Evolutionary conservation across 2,797 vertebrate species (phyloP).

Genomic region (Malurus leucopterus): DNA sequence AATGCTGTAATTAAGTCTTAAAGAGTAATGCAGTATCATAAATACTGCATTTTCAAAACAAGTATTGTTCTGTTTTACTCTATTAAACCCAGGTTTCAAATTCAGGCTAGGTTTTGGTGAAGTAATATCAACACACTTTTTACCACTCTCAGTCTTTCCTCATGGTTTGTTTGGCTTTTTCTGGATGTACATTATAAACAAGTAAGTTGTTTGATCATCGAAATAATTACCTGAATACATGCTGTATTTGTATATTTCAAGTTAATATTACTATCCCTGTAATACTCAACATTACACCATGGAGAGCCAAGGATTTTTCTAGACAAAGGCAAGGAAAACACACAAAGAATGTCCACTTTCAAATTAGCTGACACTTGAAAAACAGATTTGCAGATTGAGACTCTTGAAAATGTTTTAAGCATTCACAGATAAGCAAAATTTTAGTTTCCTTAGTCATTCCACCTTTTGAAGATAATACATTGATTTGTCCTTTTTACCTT

Average conservation of each 20-base stretch:
- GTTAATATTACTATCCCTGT: neutral
- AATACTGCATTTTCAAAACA: neutral
- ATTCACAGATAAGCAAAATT: neutral
- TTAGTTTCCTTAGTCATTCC: neutral
- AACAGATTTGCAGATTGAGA: neutral
- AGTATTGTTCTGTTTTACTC: neutral
- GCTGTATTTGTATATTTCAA: neutral
- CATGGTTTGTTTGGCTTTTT: neutral
- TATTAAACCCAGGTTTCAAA: neutral
- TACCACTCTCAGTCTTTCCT: neutral
- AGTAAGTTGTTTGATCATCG: neutral
- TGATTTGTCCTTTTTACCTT: neutral
- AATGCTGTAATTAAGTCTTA: neutral
- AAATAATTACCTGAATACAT: neutral
- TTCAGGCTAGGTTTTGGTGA: neutral
- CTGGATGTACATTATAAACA: neutral
- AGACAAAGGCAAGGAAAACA: neutral
- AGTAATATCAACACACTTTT: neutral
- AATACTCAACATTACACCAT: neutral
- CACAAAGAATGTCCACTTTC: neutral
- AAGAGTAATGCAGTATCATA: neutral
- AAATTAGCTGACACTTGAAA: neutral
- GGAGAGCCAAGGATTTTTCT: neutral
- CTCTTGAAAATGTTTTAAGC: neutral
- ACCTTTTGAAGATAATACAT: neutral